Percentiles rank a stretch among this genome's conserved stretches.
These are phyloP conservation scores for Drosophila gaucha DNA, from an alignment of 2,888 invertebrate genomes.

Conservation along the genomic window DNA sequence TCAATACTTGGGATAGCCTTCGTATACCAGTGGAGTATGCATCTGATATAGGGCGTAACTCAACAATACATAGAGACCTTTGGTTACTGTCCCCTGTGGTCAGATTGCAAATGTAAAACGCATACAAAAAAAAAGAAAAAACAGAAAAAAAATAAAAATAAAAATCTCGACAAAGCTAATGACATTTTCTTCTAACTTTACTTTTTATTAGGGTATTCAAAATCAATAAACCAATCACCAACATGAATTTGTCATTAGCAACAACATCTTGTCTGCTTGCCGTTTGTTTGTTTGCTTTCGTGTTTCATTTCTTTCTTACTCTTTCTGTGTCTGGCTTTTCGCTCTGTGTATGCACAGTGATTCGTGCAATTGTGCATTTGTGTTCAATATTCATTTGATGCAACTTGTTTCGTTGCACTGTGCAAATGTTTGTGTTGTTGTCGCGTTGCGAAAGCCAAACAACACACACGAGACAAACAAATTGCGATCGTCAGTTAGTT, in stretches of 20 bases:
- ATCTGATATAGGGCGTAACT: too few species aligned
- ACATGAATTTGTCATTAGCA: constrained; percentile 75
- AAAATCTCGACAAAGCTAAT: background rate
- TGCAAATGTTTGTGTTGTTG: constrained; percentile 60
- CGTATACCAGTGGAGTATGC: too few species aligned
- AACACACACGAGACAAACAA: constrained; percentile 23
- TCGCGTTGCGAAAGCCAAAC: constrained; percentile 27
- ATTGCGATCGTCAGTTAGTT: constrained; percentile 12
- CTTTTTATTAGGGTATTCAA: constrained; percentile 12
- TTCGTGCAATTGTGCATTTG: constrained; percentile 64
- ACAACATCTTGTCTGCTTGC: constrained; percentile 23
- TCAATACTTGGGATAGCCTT: background rate
- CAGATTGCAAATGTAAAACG: background rate
- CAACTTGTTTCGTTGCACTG: constrained; percentile 62
- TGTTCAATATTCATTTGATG: constrained; percentile 61
- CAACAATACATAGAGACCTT: too few species aligned
- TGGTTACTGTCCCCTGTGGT: too few species aligned
- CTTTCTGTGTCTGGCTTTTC: constrained; percentile 9
- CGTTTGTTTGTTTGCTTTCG: constrained; percentile 18
- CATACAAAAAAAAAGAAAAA: background rate
- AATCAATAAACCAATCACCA: constrained; percentile 24
- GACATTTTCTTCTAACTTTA: background rate
- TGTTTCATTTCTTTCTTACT: background rate
- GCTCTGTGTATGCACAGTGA: constrained; percentile 36
- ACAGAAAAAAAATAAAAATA: background rate